Evolutionary conservation across 1,140 invertebrate genomes (phyloP).

Genomic region (Drosophila virilis): DNA sequence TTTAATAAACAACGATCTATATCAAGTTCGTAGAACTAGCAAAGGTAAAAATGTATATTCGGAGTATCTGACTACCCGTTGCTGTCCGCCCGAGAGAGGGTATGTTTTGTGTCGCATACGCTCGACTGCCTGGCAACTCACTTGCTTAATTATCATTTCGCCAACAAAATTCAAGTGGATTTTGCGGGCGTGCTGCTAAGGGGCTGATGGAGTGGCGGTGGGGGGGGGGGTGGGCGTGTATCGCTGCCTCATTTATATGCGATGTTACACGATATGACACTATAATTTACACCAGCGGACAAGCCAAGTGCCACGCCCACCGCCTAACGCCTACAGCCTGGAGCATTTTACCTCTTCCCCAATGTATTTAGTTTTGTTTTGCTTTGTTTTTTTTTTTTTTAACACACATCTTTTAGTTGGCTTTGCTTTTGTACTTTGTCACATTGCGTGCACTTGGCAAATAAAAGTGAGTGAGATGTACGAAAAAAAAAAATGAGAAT

Average conservation of each 20-base stretch:
- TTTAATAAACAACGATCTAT: too few species aligned
- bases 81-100: too few species aligned
- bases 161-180: constrained; percentile 46
- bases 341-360: not conserved
- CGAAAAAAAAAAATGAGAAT: constrained; percentile 26
- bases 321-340: not conserved
- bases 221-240: not conserved
- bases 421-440: constrained; percentile 45
- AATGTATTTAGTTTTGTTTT: not conserved
- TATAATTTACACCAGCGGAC: constrained; percentile 63
- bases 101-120: not conserved
- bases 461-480: constrained; percentile 56
- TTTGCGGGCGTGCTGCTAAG: constrained; percentile 16
- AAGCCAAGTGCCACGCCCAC: constrained; percentile 26
- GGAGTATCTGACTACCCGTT: too few species aligned
- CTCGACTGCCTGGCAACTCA: not conserved
- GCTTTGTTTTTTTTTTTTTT: not conserved
- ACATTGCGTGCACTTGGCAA: constrained; percentile 77
- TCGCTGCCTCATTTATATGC: not conserved
- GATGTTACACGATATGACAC: constrained; percentile 68
- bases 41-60: too few species aligned
- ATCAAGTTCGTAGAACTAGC: too few species aligned
- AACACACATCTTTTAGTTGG: not conserved
- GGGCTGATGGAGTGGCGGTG: not conserved
- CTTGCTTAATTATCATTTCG: constrained; percentile 54